Evolutionary conservation across 2,888 invertebrate genomes (phyloP).

Genomic region (Eremobia ochroleuca): DNA sequence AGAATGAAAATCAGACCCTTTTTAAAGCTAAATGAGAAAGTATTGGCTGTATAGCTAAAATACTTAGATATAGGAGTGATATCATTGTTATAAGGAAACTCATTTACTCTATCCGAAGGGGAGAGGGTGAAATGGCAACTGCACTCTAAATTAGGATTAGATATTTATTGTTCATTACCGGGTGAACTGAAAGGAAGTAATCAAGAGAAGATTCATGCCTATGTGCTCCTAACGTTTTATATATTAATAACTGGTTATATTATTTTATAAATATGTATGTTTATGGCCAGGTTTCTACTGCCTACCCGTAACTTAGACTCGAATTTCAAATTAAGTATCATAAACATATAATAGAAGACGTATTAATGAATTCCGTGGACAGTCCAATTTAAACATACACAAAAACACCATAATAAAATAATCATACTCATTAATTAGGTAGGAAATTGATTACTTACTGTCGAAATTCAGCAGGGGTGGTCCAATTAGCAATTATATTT

Average conservation of each 20-base stretch:
- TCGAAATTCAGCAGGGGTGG: conserved; percentile 77
- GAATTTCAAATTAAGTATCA: conserved; percentile 80
- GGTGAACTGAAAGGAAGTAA: conserved; percentile 50
- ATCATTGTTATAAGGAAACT: conserved; percentile 62
- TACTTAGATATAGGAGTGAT: conserved; percentile 51
- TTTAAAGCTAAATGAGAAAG: conserved; percentile 43
- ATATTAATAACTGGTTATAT: conserved; percentile 44
- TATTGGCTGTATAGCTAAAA: conserved; percentile 27
- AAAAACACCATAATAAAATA: conserved; percentile 77
- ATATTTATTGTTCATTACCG: conserved; percentile 59
- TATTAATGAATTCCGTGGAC: conserved; percentile 74
- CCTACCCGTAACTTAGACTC: conserved; percentile 56
- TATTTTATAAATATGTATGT: conserved; percentile 37
- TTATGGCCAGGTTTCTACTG: conserved; percentile 30
- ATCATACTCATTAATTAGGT: conserved; percentile 79
- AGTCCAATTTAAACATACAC: conserved; percentile 74
- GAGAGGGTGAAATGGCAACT: conserved; percentile 61
- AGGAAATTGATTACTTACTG: conserved; percentile 71
- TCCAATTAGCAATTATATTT: conserved; percentile 71
- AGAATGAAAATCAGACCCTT: conserved; percentile 34
- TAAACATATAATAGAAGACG: conserved; percentile 80
- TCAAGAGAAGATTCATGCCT: conserved; percentile 46
- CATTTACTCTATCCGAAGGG: conserved; percentile 52
- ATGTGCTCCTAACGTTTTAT: conserved; percentile 5
- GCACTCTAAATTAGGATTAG: conserved; percentile 62